Evolutionary conservation across 2,113 vertebrate species (phyloP).

Genomic region (Athene noctua): DNA sequence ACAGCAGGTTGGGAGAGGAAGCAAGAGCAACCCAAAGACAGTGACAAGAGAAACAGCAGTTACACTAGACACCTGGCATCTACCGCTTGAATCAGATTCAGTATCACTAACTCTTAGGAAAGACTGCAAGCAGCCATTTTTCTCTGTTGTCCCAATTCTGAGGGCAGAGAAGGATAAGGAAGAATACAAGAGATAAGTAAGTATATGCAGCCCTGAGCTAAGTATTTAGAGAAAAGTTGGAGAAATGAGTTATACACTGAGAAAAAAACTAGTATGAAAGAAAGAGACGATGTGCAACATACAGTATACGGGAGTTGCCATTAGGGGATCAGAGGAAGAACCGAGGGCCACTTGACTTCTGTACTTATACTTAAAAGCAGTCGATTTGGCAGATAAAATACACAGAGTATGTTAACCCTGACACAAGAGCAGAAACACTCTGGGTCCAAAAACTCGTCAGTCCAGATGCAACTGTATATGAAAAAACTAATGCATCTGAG

Average conservation of each 20-base stretch:
- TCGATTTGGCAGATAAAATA: neutral
- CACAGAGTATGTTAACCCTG: neutral
- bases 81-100: neutral
- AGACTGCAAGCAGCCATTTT: neutral
- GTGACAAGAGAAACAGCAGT: neutral
- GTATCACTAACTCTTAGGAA: neutral
- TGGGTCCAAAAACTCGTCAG: neutral
- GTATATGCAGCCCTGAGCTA: neutral
- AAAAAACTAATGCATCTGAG: neutral
- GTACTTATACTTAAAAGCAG: rapidly evolving
- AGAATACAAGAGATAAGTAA: neutral
- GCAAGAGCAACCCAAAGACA: neutral
- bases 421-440: neutral
- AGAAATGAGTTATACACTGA: neutral
- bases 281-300: neutral
- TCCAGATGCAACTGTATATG: neutral
- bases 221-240: neutral
- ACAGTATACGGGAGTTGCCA: neutral
- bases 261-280: neutral
- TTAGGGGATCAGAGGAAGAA: neutral
- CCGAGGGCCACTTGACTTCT: neutral
- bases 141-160: neutral
- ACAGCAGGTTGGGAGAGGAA: neutral
- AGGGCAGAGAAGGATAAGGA: neutral
- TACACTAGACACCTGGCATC: neutral